These are phyloP conservation scores for Ascaphus truei DNA, from an alignment of 2,113 vertebrate genomes.

Conservation along the genomic window DNA sequence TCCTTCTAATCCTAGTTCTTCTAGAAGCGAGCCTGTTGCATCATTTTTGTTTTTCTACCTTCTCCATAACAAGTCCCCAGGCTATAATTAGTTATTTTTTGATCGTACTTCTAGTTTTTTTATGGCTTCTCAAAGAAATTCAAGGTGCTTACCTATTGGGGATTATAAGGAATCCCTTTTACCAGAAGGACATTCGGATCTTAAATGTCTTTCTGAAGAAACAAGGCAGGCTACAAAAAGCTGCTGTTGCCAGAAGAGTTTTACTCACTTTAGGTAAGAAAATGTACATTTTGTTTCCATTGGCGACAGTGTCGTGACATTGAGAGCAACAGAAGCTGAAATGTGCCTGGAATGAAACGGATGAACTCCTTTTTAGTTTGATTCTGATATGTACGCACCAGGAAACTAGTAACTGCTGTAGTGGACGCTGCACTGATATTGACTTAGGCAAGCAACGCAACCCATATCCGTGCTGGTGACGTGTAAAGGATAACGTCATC, in stretches of 20 bases:
- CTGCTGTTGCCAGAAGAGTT: conserved; percentile 78
- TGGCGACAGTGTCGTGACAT: no score
- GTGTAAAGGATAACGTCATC: no score
- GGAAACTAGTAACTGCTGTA: no score
- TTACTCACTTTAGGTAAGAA: conserved; percentile 86
- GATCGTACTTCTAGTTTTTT: conserved; percentile 68
- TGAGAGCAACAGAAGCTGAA: no score
- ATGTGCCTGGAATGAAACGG: no score
- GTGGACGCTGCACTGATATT: no score
- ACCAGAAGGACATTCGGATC: conserved; percentile 79
- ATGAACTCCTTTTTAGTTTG: no score
- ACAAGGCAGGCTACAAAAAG: conserved; percentile 72
- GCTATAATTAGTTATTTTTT: conserved; percentile 75
- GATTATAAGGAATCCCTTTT: conserved; percentile 86
- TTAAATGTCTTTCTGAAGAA: conserved; percentile 77
- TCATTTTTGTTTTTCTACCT: conserved; percentile 60
- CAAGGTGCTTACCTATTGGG: conserved; percentile 87
- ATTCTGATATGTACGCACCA: no score
- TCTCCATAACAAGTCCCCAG: conserved; percentile 65
- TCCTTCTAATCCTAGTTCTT: conserved; percentile 68
- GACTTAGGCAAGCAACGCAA: no score
- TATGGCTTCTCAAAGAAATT: conserved; percentile 82
- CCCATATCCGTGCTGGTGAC: no score
- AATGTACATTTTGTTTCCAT: conserved; percentile 19
- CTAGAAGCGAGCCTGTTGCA: conserved; percentile 80